Percentiles rank a stretch among this genome's conserved stretches.
These are phyloP conservation scores for Ophioderma brevispina DNA, from an alignment of 35 echinoderm and acorn worm genomes.

Conservation along the genomic window DNA sequence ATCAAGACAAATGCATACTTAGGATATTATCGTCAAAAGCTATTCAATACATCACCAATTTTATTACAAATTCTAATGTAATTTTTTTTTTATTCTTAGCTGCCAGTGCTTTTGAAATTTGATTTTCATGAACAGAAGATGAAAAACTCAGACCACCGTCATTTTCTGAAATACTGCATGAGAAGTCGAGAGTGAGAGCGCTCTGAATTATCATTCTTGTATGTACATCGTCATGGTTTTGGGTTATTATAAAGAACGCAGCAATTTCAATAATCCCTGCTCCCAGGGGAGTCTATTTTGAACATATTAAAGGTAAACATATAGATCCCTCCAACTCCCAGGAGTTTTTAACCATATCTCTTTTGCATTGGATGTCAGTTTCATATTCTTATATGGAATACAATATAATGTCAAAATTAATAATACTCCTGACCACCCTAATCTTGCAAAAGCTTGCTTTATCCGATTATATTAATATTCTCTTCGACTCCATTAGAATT, in stretches of 20 bases:
- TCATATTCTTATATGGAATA: neutral
- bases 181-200: neutral
- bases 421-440: neutral
- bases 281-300: neutral
- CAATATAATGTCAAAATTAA: conserved; percentile 9
- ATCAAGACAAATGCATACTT: neutral
- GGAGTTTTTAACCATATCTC: neutral
- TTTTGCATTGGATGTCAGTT: neutral
- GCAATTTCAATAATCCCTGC: neutral
- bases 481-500: neutral
- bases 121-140: neutral
- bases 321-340: neutral
- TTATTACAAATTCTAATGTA: too few species aligned
- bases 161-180: neutral
- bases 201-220: neutral
- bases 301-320: conserved; percentile 8
- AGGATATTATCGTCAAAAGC: too few species aligned
- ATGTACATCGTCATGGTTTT: neutral
- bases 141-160: neutral
- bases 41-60: too few species aligned
- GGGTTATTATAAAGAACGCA: neutral
- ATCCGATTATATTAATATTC: conserved; percentile 1
- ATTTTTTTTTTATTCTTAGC: too few species aligned
- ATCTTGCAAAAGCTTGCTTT: neutral
- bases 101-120: too few species aligned